phyloP scores from a whole-genome alignment of 2,113 vertebrate species.

The Bufo bufo region DNA sequence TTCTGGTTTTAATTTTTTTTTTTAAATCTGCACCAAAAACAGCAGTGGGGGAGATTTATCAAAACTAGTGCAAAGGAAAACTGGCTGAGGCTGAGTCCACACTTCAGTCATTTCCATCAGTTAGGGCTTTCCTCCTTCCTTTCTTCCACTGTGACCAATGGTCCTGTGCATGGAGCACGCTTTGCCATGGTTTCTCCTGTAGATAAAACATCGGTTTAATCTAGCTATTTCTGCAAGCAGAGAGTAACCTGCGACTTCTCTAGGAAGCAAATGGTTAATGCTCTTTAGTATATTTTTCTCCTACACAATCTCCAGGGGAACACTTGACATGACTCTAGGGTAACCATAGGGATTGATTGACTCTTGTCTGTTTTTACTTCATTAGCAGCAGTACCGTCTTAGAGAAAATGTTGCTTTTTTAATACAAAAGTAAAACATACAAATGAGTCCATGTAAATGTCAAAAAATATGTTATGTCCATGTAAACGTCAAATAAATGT shows the following conservation, averaged over 20 bases:
- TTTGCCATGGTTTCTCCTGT: too few species aligned
- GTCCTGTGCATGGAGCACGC: too few species aligned
- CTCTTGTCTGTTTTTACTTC: not conserved
- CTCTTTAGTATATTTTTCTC: not conserved
- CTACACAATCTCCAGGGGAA: not conserved
- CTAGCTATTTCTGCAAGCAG: not conserved
- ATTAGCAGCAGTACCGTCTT: not conserved
- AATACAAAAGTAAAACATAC: slow-evolving; percentile 1
- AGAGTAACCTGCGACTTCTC: not conserved
- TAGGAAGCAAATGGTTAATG: slow-evolving; percentile 10
- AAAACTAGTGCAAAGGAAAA: too few species aligned
- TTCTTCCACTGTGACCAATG: too few species aligned
- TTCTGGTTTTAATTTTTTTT: too few species aligned
- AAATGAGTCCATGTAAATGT: not conserved
- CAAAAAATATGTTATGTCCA: not conserved
- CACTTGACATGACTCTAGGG: not conserved
- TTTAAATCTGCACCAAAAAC: too few species aligned
- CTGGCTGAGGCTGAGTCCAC: too few species aligned
- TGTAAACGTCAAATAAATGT: not conserved
- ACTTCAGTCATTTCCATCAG: too few species aligned
- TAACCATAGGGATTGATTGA: slow-evolving; percentile 29
- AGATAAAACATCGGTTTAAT: not conserved
- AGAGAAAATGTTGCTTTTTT: not conserved
- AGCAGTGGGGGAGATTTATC: too few species aligned
- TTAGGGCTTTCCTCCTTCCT: too few species aligned